Evolutionary conservation across 2,797 vertebrate genomes (phyloP).

Genomic region (Saxicola maurus): DNA sequence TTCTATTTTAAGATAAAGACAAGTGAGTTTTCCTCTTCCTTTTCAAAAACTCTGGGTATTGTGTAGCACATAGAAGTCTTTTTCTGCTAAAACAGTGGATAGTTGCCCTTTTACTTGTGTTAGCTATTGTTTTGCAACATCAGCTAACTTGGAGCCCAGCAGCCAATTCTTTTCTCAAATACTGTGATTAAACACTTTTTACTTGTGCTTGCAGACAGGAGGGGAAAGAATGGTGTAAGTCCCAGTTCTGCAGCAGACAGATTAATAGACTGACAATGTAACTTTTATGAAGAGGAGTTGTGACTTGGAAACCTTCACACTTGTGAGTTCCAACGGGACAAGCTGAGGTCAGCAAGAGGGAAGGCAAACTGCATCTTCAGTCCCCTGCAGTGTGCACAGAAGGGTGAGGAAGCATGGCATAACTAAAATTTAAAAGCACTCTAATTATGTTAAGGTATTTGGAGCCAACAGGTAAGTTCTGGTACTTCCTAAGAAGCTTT

Average conservation of each 20-base stretch:
- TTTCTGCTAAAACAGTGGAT: neutral
- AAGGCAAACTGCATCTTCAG: neutral
- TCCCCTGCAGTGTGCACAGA: neutral
- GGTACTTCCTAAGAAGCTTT: neutral
- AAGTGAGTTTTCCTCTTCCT: neutral
- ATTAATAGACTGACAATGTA: neutral
- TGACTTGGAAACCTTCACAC: neutral
- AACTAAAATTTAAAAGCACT: neutral
- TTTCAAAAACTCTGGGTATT: neutral
- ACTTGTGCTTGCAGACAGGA: neutral
- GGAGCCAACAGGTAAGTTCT: neutral
- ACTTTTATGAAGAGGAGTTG: neutral
- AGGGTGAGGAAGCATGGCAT: neutral
- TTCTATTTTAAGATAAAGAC: neutral
- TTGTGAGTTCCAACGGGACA: neutral
- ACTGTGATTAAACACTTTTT: neutral
- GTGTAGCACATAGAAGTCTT: neutral
- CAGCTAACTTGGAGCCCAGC: neutral
- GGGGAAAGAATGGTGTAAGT: neutral
- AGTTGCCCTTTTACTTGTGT: neutral
- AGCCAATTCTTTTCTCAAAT: neutral
- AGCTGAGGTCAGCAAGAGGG: neutral
- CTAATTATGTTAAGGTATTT: neutral
- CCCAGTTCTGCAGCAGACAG: neutral
- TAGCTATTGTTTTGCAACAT: neutral